phyloP scores from a whole-genome alignment of 2,797 vertebrate genomes.

The Eulemur rubriventer region DNA sequence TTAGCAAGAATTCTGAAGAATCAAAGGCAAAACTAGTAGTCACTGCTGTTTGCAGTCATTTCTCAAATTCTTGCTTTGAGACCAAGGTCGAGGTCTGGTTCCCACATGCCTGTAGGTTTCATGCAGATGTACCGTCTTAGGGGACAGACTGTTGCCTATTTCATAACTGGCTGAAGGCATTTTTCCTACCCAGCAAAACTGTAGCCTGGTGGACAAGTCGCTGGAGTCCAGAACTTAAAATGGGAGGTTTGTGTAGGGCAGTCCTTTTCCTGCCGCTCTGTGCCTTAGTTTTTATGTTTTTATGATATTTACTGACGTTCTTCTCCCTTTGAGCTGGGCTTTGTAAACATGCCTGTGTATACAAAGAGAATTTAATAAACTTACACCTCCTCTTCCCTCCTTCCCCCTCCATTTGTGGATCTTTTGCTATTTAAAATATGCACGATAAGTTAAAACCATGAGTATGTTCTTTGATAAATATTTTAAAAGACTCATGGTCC shows the following conservation, averaged over 20 bases:
- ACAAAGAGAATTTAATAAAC: background rate
- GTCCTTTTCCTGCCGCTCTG: background rate
- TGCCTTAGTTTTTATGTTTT: background rate
- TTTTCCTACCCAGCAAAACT: background rate
- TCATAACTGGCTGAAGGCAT: background rate
- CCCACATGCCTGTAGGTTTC: background rate
- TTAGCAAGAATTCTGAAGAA: background rate
- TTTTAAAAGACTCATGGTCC: background rate
- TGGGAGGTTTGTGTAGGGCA: background rate
- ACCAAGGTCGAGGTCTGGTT: background rate
- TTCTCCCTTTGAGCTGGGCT: background rate
- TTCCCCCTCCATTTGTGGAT: background rate
- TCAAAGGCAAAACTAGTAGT: background rate
- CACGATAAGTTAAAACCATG: background rate
- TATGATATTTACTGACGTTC: background rate
- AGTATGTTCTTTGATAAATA: background rate
- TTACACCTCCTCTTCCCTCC: fast-evolving
- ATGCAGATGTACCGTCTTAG: background rate
- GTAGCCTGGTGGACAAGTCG: background rate
- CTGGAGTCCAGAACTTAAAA: background rate
- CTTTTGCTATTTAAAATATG: background rate
- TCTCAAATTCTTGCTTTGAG: background rate
- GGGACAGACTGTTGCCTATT: background rate
- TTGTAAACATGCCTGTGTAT: background rate
- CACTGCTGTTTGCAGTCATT: background rate